These are phyloP conservation scores for Sesia bembeciformis DNA, from an alignment of 2,888 invertebrate species.

Conservation along the genomic window DNA sequence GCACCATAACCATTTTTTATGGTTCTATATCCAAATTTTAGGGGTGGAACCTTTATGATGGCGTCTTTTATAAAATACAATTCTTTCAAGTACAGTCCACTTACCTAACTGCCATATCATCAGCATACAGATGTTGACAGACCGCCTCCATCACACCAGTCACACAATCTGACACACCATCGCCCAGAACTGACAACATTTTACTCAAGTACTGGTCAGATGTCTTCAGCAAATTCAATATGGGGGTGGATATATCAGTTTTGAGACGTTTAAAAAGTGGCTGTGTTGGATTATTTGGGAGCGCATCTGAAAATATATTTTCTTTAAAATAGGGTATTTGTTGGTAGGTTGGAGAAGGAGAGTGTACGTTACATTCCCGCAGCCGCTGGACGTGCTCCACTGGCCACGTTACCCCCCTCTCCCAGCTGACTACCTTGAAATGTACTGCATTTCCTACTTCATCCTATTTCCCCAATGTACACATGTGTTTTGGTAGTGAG, in stretches of 20 bases:
- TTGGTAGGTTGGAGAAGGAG: no score
- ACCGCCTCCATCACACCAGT: slow-evolving; percentile 3
- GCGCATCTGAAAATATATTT: background rate
- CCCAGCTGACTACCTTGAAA: no score
- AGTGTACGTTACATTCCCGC: no score
- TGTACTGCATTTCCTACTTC: no score
- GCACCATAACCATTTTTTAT: no score
- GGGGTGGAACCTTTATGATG: no score
- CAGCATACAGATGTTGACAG: slow-evolving; percentile 6
- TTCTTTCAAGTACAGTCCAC: background rate
- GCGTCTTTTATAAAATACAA: background rate
- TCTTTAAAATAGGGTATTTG: no score
- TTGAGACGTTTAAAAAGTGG: background rate
- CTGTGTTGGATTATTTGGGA: background rate
- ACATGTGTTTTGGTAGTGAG: no score
- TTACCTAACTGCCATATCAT: slow-evolving; percentile 16
- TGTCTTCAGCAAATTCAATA: slow-evolving; percentile 4
- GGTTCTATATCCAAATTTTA: no score
- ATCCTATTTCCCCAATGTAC: no score
- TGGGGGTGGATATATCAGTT: background rate
- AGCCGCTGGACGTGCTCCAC: no score
- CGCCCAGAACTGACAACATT: slow-evolving; percentile 5
- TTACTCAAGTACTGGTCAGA: slow-evolving; percentile 7
- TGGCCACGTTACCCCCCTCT: no score
- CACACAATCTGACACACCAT: slow-evolving; percentile 7